phyloP scores from a whole-genome alignment of 92 coral and sea anemone species.

The Plumapathes pennacea region DNA sequence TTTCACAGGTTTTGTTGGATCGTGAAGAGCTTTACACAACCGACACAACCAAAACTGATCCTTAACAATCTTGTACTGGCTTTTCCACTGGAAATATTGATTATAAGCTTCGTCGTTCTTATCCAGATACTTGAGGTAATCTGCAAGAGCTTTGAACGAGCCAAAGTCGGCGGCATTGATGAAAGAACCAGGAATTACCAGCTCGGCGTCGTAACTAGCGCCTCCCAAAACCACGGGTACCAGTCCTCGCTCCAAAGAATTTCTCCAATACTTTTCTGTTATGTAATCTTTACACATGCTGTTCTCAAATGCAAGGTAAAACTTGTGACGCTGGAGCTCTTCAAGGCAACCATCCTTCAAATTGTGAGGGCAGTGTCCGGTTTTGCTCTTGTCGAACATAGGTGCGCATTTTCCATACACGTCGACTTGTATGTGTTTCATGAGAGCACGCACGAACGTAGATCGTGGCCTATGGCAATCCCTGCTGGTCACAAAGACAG shows the following conservation, averaged over 20 bases:
- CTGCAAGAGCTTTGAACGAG: constrained; percentile 48
- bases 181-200: constrained; percentile 65
- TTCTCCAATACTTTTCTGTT: constrained; percentile 50
- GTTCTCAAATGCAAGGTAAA: constrained; percentile 14
- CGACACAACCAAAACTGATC: constrained; percentile 38
- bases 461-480: constrained; percentile 3
- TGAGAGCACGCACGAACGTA: constrained; percentile 3
- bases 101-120: constrained; percentile 43
- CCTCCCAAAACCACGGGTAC: constrained; percentile 66
- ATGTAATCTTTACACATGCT: constrained; percentile 40
- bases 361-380: background rate
- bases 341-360: constrained; percentile 1
- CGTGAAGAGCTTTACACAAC: constrained; percentile 38
- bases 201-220: constrained; percentile 21
- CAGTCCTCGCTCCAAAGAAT: constrained; percentile 29
- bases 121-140: constrained; percentile 52
- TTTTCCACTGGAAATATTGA: constrained; percentile 46
- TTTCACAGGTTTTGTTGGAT: constrained; percentile 27
- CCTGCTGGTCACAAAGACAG: constrained; percentile 5
- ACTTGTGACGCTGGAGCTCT: constrained; percentile 9
- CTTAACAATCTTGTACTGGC: constrained; percentile 16
- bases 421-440: constrained; percentile 2
- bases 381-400: constrained; percentile 1
- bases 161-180: constrained; percentile 61
- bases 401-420: constrained; percentile 7